A percentile compares a stretch with the other conserved stretches of the same genome.
Conservation (phyloP, 2,113 vertebrate species). For the Chionis minor region DNA sequence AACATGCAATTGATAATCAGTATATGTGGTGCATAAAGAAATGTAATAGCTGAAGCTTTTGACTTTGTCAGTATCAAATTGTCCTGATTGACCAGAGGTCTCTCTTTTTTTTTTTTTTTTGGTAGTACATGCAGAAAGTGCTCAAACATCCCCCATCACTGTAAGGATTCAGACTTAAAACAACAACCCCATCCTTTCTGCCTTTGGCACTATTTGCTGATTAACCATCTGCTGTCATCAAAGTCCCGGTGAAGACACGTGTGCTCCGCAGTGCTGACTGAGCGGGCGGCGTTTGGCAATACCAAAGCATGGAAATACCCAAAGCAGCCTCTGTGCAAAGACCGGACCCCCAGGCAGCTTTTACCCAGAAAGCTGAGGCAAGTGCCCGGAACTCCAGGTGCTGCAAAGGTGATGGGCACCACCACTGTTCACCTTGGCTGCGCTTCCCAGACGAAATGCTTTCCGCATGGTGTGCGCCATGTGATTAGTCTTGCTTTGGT, state of each 20-base stretch:
- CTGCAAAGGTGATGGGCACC: not conserved
- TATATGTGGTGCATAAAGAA: not conserved
- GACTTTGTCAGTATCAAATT: not conserved
- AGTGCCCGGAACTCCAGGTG: not conserved
- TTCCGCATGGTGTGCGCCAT: not conserved
- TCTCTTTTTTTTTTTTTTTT: not conserved
- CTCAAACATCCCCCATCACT: not conserved
- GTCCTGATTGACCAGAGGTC: not conserved
- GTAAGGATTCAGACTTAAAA: not conserved
- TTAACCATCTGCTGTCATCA: constrained; percentile 23
- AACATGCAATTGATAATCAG: not conserved
- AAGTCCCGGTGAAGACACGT: not conserved
- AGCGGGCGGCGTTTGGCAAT: not conserved
- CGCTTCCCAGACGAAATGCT: rapidly evolving
- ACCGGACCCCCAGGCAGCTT: rapidly evolving
- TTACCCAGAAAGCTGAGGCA: not conserved
- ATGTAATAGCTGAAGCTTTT: not conserved
- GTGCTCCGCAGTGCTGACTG: not conserved
- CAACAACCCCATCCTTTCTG: not conserved
- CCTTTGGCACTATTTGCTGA: constrained; percentile 7
- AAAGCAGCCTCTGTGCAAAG: not conserved
- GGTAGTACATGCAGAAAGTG: not conserved
- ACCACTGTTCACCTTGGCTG: not conserved
- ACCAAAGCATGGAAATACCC: not conserved
- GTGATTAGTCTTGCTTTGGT: not conserved